A percentile compares a stretch with the other conserved stretches of the same genome.
Conservation (phyloP, 2,888 invertebrate species). For the Ormyrus rosae region DNA sequence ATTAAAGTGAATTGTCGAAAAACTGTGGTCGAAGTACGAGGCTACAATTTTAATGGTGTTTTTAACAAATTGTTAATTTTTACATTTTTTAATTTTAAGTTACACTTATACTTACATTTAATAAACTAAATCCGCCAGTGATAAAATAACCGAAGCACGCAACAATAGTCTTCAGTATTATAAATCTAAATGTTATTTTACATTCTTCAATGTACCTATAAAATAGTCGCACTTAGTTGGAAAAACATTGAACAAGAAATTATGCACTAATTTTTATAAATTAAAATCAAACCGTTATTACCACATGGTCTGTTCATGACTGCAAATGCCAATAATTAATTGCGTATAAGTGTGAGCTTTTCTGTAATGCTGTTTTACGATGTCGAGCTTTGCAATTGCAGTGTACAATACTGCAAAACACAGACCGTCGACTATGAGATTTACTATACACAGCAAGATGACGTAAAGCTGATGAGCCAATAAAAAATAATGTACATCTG, state of each 20-base stretch:
- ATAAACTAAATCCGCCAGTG: background rate
- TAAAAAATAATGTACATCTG: background rate
- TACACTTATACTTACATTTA: background rate
- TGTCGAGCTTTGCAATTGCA: background rate
- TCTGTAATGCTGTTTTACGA: background rate
- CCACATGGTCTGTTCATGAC: constrained; percentile 1
- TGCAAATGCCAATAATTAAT: background rate
- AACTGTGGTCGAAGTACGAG: background rate
- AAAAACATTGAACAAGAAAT: too few relatives aligned
- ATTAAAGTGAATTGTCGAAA: background rate
- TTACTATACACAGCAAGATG: background rate
- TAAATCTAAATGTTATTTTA: background rate
- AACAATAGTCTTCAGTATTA: background rate
- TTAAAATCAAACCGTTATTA: background rate
- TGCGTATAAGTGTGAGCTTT: background rate
- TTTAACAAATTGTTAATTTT: background rate
- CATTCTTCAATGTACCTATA: constrained; percentile 7
- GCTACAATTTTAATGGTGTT: background rate
- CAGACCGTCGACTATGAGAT: background rate
- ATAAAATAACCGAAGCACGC: constrained; percentile 13
- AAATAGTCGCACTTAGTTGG: background rate
- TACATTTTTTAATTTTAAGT: background rate
- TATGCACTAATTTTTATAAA: background rate
- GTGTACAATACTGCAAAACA: constrained; percentile 1
- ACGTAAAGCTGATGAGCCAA: constrained; percentile 5